Evolutionary conservation across 2,113 vertebrate species (phyloP).

Genomic region (Zapus hudsonius): DNA sequence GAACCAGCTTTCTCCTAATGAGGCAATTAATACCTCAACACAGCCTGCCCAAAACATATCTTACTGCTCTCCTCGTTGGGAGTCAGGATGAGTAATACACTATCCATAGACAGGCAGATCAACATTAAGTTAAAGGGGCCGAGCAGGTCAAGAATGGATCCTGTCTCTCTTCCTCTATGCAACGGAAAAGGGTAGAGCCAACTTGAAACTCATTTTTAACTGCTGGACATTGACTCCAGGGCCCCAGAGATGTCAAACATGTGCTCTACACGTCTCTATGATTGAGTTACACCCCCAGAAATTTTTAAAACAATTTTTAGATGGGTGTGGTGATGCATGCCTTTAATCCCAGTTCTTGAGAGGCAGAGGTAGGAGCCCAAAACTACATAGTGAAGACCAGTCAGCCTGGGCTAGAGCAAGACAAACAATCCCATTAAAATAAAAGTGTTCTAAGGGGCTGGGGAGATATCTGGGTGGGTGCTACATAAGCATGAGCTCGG

Average conservation of each 20-base stretch:
- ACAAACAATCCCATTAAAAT: no score
- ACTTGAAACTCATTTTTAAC: not conserved
- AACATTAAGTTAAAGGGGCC: not conserved
- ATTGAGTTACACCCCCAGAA: no score
- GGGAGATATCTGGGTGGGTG: no score
- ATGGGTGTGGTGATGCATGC: not conserved
- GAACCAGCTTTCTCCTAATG: constrained; percentile 52
- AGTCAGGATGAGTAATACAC: constrained; percentile 48
- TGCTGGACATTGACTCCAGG: not conserved
- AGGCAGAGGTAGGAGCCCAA: no score
- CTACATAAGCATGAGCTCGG: no score
- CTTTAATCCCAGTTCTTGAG: no score
- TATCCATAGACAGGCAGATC: constrained; percentile 55
- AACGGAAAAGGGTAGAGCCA: not conserved
- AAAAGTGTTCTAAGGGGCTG: no score
- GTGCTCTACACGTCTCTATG: not conserved
- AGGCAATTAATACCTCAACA: constrained; percentile 50
- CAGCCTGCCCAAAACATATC: constrained; percentile 2
- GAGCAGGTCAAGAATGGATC: not conserved
- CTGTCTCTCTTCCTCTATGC: constrained; percentile 37
- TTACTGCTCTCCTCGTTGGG: constrained; percentile 20
- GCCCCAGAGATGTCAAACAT: not conserved
- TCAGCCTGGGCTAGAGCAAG: no score
- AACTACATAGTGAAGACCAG: no score
- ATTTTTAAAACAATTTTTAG: not conserved